A percentile compares a stretch with the other conserved stretches of the same genome.
Conservation (phyloP, 2,888 invertebrate species). For the Philaethria dido region DNA sequence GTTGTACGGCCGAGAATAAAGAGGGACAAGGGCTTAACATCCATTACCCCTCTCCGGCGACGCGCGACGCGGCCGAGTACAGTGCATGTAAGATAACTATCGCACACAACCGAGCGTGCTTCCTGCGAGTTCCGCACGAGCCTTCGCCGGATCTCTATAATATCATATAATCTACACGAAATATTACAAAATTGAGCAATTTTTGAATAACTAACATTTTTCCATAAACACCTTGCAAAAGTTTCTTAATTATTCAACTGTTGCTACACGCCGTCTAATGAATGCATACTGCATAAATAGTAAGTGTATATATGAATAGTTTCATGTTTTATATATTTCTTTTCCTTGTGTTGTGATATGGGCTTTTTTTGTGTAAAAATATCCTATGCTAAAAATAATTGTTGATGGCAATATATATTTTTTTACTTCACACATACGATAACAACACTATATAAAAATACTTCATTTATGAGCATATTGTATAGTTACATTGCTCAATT, state of each 20-base stretch:
- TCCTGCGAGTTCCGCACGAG: constrained; percentile 4
- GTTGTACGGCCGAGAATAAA: constrained; percentile 14
- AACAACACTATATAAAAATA: too few species aligned
- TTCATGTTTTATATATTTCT: too few species aligned
- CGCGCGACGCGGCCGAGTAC: constrained; percentile 3
- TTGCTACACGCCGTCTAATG: background rate
- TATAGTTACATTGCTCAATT: too few species aligned
- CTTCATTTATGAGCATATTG: too few species aligned
- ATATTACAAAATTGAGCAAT: too few species aligned
- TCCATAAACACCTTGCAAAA: background rate
- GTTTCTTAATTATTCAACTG: background rate
- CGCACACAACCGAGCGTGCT: constrained; percentile 10
- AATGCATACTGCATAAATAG: background rate
- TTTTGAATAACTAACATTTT: too few species aligned
- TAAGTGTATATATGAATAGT: too few species aligned
- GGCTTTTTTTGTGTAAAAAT: too few species aligned
- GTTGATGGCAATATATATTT: too few species aligned
- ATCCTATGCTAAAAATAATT: too few species aligned
- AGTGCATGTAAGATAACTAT: constrained; percentile 18
- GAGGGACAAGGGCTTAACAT: constrained; percentile 22
- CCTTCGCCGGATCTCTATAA: background rate
- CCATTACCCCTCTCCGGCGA: constrained; percentile 22
- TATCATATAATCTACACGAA: background rate
- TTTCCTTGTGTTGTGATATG: too few species aligned
- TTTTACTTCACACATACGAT: too few species aligned